A percentile compares a stretch with the other conserved stretches of the same genome.
phyloP scores from a whole-genome alignment of 1,140 invertebrate species.

The Euwallacea fornicatus region DNA sequence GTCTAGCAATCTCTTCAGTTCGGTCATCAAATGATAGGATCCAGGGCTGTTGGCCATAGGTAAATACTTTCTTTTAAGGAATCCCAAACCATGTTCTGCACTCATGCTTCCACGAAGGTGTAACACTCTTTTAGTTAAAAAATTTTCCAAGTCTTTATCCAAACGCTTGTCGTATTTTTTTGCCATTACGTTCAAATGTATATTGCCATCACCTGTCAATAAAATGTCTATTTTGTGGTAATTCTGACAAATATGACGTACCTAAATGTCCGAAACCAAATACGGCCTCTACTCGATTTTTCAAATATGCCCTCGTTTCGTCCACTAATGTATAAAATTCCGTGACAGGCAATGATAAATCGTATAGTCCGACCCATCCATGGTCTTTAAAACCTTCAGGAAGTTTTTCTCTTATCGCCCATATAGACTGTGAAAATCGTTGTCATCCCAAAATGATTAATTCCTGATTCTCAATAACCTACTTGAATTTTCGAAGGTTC shows the following conservation, averaged over 20 bases:
- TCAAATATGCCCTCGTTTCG: slow-evolving; percentile 67
- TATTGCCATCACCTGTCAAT: slow-evolving; percentile 77
- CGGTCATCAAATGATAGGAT: slow-evolving; percentile 77
- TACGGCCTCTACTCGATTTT: slow-evolving; percentile 60
- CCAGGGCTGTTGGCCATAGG: slow-evolving; percentile 75
- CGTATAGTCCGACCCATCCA: slow-evolving; percentile 93
- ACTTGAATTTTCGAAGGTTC: slow-evolving; percentile 70
- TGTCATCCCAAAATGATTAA: not conserved
- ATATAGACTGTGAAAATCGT: slow-evolving; percentile 66
- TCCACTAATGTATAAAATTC: slow-evolving; percentile 82
- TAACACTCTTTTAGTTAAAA: slow-evolving; percentile 81
- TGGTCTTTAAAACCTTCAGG: slow-evolving; percentile 74
- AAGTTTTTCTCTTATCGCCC: slow-evolving; percentile 83
- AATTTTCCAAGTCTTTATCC: slow-evolving; percentile 76
- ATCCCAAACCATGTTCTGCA: slow-evolving; percentile 94
- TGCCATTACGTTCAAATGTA: slow-evolving; percentile 85
- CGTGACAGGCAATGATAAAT: slow-evolving; percentile 82
- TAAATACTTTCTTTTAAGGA: slow-evolving; percentile 84
- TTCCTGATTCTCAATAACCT: not conserved
- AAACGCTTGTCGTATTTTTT: slow-evolving; percentile 69
- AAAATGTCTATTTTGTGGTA: slow-evolving; percentile 27
- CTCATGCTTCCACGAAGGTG: slow-evolving; percentile 84
- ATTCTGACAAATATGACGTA: slow-evolving; percentile 52
- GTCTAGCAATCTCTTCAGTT: slow-evolving; percentile 84
- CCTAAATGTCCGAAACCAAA: slow-evolving; percentile 92